phyloP scores from a whole-genome alignment of 1,140 invertebrate genomes.

The Habropoda laboriosa region DNA sequence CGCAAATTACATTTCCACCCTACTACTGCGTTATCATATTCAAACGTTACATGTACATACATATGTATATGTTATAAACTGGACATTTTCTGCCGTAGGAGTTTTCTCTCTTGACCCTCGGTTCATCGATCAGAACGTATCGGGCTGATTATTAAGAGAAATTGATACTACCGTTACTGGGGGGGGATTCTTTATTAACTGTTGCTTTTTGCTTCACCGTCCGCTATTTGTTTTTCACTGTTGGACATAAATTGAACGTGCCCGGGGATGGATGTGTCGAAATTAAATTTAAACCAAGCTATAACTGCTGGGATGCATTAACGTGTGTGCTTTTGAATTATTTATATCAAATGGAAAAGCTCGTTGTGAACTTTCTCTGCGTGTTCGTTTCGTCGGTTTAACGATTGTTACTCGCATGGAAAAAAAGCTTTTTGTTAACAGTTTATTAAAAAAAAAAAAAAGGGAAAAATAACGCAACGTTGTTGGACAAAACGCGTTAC shows the following conservation, averaged over 20 bases:
- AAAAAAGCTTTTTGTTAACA: neutral
- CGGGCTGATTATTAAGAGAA: neutral
- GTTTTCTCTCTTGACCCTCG: too few species aligned
- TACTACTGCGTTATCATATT: too few species aligned
- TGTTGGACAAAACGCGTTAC: too few species aligned
- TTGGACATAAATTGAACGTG: neutral
- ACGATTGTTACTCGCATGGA: neutral
- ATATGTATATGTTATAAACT: too few species aligned
- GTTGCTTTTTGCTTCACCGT: too few species aligned
- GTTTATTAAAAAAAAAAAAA: too few species aligned
- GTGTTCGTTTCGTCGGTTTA: neutral
- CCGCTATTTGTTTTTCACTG: too few species aligned
- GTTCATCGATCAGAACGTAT: neutral
- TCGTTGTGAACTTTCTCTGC: neutral
- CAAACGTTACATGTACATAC: too few species aligned
- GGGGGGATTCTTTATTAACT: neutral
- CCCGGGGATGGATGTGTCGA: neutral
- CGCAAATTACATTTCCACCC: too few species aligned
- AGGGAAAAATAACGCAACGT: too few species aligned
- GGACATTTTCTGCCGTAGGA: too few species aligned
- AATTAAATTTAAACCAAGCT: conserved; percentile 3
- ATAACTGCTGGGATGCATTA: neutral
- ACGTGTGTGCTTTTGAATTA: neutral
- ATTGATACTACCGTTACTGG: neutral
- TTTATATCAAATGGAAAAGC: neutral